Evolutionary conservation across 2,113 vertebrate genomes (phyloP), one percentile per base, ranked within the genome.

Genomic region (Psephotus haematonotus): DNA sequence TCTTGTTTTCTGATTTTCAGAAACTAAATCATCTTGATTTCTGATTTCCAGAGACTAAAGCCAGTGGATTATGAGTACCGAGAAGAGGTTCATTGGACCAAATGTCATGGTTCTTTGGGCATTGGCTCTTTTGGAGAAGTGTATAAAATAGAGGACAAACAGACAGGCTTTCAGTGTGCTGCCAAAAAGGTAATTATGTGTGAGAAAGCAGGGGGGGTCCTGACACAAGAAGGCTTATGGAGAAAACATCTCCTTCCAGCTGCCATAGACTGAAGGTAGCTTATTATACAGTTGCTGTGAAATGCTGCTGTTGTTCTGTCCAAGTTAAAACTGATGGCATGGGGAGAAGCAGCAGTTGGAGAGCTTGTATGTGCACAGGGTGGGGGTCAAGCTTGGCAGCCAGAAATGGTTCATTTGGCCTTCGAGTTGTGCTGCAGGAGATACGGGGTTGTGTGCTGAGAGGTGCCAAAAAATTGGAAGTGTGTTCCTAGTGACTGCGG

Each of bases 71-170:
- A 98, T 3, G 99, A 99, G 84, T 99, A 99, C 97, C 98, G 98
- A 91, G 99, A 99, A 88, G 98, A 98, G 60, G 97, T 98, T 67
- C 99, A 99, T 62, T 99, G 99, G 97, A 97, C 98, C 72, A 96
- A 98, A 15, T 95, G 96, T 31, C 82, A 97, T 5, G 98, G 98
- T 24, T 96, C 97, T 41, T 92, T 99, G 86, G 99, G 99, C 90
- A 97, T 98, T 86, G 99, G 99, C 67, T 98, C 99, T 37, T 99
- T 99, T 19, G 99, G 99, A 28, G 99, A 99, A 77, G 99, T 99
- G 7, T 98, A 99, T 97, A 97, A 98, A 69, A 98, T 99, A 95
- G 96, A 98, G 88, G 99, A 99, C 98, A 98, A 98, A 88, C 98
- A 98, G 96, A 99, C 99, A 0, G 98, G 98, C 82, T 99, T 99